phyloP scores from a whole-genome alignment of 2,888 invertebrate species.

The Phlogophora meticulosa region DNA sequence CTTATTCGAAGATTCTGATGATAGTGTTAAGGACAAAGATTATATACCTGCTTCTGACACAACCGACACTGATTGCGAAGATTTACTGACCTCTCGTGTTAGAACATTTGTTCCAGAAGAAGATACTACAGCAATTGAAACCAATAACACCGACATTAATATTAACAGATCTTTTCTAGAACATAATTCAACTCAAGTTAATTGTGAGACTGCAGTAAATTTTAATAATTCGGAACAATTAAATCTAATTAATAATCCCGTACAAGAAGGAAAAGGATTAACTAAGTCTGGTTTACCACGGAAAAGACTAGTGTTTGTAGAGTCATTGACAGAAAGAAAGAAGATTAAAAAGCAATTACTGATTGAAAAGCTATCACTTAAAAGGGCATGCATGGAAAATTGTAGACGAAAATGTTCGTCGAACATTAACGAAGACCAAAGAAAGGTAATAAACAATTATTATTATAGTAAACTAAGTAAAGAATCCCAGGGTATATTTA shows the following conservation, averaged over 20 bases:
- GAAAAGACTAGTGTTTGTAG: background rate
- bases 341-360: conserved; percentile 3
- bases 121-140: conserved; percentile 2
- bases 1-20: conserved; percentile 1
- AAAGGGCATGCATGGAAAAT: background rate
- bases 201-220: background rate
- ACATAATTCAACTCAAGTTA: background rate
- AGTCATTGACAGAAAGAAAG: background rate
- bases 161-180: background rate
- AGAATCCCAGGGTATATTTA: background rate
- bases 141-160: background rate
- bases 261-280: background rate
- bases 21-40: background rate
- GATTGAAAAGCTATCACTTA: background rate
- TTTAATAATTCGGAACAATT: background rate
- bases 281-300: conserved; percentile 3
- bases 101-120: background rate
- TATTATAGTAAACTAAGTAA: background rate
- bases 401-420: conserved; percentile 3
- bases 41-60: background rate
- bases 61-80: conserved; percentile 1
- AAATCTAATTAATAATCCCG: background rate
- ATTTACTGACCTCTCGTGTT: background rate
- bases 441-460: conserved; percentile 1
- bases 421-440: background rate